These are phyloP conservation scores for Sclerodermus sp. DNA, from an alignment of 2,888 invertebrate genomes.

Conservation along the genomic window DNA sequence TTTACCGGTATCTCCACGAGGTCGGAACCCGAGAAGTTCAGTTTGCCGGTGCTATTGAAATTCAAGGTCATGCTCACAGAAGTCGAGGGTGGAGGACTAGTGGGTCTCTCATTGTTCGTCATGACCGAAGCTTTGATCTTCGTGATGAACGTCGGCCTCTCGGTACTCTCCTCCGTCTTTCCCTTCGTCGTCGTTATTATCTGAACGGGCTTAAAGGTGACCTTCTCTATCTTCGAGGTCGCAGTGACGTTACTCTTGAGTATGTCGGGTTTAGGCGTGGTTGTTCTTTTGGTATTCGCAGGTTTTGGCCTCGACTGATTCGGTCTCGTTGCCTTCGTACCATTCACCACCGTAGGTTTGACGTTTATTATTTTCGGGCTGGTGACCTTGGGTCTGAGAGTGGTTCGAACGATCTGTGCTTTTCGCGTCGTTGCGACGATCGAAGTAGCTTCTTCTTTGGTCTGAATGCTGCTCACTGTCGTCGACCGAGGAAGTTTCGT, in stretches of 20 bases:
- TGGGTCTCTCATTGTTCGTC: conserved; percentile 60
- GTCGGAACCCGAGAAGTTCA: conserved; percentile 12
- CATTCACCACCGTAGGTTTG: neutral
- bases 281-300: conserved; percentile 15
- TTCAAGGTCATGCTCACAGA: conserved; percentile 30
- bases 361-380: conserved; percentile 6
- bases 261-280: conserved; percentile 22
- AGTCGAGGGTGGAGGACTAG: conserved; percentile 54
- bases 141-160: conserved; percentile 55
- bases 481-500: neutral
- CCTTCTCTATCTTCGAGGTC: conserved; percentile 50
- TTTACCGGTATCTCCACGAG: conserved; percentile 21
- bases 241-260: conserved; percentile 24
- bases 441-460: neutral
- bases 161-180: conserved; percentile 27
- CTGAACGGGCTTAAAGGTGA: conserved; percentile 46
- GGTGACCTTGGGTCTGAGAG: conserved; percentile 19
- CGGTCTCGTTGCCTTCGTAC: conserved; percentile 4
- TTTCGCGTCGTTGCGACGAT: conserved; percentile 9
- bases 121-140: conserved; percentile 68
- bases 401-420: conserved; percentile 18
- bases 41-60: conserved; percentile 3
- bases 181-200: conserved; percentile 37
- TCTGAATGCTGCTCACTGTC: neutral
- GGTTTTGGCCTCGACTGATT: conserved; percentile 17